Conservation (phyloP, 2,888 invertebrate genomes). For the Apodemia mormo region DNA sequence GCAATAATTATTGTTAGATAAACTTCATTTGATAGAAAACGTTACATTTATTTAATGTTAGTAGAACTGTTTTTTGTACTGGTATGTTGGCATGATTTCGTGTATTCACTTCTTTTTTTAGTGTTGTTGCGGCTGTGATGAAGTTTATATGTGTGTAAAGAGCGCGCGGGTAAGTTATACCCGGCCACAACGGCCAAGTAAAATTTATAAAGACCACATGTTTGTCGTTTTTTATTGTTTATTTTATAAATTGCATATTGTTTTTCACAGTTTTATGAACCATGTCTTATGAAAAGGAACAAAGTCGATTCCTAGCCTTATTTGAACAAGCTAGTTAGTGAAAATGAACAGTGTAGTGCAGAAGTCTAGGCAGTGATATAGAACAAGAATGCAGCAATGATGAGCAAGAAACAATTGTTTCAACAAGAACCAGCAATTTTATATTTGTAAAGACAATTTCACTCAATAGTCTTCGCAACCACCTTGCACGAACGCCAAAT, state of each 20-base stretch:
- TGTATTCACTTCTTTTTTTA: conserved; percentile 6
- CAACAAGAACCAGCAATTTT: conserved; percentile 26
- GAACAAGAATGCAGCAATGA: conserved; percentile 23
- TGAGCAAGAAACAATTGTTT: conserved; percentile 24
- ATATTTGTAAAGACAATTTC: conserved; percentile 27
- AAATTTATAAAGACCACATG: conserved; percentile 2
- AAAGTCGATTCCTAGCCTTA: background rate
- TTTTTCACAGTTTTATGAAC: conserved; percentile 6
- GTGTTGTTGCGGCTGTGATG: conserved; percentile 18
- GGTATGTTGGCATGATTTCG: background rate
- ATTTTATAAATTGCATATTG: background rate
- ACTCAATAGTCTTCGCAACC: conserved; percentile 25
- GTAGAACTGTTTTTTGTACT: no score
- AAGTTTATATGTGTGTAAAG: conserved; percentile 16
- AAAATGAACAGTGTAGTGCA: background rate
- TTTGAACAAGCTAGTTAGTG: conserved; percentile 1
- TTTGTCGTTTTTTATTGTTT: conserved; percentile 18
- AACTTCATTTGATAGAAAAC: no score
- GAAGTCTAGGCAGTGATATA: conserved; percentile 19
- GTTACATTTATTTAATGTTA: no score
- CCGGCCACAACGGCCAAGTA: conserved; percentile 16
- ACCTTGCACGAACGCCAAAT: conserved; percentile 28
- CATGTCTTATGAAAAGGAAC: background rate
- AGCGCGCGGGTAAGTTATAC: conserved; percentile 21
- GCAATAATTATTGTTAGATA: no score